phyloP scores from a whole-genome alignment of 2,888 invertebrate species.

The Monoplex corrugatus region DNA sequence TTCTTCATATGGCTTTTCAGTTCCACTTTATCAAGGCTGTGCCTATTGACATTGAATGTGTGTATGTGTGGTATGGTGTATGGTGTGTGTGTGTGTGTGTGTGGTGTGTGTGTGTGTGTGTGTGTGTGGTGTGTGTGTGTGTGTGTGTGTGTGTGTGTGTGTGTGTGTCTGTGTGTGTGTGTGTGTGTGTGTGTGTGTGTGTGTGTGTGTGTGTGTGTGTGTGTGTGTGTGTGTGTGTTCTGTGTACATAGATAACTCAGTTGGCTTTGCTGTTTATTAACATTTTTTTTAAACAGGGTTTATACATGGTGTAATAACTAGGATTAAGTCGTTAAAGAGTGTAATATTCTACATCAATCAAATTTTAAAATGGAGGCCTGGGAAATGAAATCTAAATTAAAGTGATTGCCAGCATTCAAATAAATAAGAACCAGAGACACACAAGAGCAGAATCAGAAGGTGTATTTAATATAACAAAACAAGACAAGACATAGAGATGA shows the following conservation, averaged over 20 bases:
- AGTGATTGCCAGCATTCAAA: too few species aligned
- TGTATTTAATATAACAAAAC: too few species aligned
- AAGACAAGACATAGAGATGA: too few species aligned
- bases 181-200: neutral
- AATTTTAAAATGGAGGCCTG: neutral
- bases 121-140: neutral
- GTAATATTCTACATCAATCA: neutral
- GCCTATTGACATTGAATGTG: too few species aligned
- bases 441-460: too few species aligned
- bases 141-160: neutral
- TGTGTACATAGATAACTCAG: neutral
- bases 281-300: too few species aligned
- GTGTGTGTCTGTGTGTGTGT: neutral
- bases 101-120: neutral
- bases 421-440: too few species aligned
- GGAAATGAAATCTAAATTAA: neutral
- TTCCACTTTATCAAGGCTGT: neutral
- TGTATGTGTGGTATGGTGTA: neutral
- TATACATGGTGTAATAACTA: neutral
- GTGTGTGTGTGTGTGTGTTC: conserved; percentile 30
- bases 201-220: conserved; percentile 21
- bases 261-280: too few species aligned
- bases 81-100: neutral
- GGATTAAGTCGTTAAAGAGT: neutral
- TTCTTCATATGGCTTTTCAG: neutral